Evolutionary conservation across 1,140 invertebrate species (phyloP).

Genomic region (Anoplolepis gracilipes): DNA sequence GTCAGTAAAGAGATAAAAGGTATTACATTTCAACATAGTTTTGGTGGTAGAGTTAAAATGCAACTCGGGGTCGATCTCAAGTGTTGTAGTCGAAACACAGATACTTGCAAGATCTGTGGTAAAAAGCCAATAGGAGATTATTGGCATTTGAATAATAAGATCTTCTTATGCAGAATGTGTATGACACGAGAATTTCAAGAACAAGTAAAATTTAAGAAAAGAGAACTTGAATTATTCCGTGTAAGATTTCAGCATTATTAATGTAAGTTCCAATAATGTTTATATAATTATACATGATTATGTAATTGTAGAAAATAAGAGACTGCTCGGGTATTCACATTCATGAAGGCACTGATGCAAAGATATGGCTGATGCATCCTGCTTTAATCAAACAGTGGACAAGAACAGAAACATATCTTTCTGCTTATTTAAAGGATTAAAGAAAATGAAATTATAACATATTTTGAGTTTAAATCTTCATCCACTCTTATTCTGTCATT

Average conservation of each 20-base stretch:
- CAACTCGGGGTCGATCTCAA: slow-evolving; percentile 80
- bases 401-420: slow-evolving; percentile 81
- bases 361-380: slow-evolving; percentile 80
- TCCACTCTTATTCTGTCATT: neutral
- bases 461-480: slow-evolving; percentile 26
- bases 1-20: slow-evolving; percentile 46
- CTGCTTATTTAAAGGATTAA: slow-evolving; percentile 76
- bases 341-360: slow-evolving; percentile 80
- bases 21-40: slow-evolving; percentile 77
- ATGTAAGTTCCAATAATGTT: slow-evolving; percentile 18
- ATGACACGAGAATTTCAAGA: slow-evolving; percentile 73
- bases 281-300: slow-evolving; percentile 28
- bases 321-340: slow-evolving; percentile 81
- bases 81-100: slow-evolving; percentile 77
- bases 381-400: slow-evolving; percentile 73
- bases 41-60: slow-evolving; percentile 79
- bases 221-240: slow-evolving; percentile 73
- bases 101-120: slow-evolving; percentile 78
- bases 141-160: slow-evolving; percentile 79
- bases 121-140: slow-evolving; percentile 79
- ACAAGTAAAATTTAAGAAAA: slow-evolving; percentile 67
- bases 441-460: neutral
- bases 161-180: slow-evolving; percentile 79
- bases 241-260: slow-evolving; percentile 69
- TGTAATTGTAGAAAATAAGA: slow-evolving; percentile 78